phyloP scores from a whole-genome alignment of 2,888 invertebrate genomes.

The Choreutis nemorana region DNA sequence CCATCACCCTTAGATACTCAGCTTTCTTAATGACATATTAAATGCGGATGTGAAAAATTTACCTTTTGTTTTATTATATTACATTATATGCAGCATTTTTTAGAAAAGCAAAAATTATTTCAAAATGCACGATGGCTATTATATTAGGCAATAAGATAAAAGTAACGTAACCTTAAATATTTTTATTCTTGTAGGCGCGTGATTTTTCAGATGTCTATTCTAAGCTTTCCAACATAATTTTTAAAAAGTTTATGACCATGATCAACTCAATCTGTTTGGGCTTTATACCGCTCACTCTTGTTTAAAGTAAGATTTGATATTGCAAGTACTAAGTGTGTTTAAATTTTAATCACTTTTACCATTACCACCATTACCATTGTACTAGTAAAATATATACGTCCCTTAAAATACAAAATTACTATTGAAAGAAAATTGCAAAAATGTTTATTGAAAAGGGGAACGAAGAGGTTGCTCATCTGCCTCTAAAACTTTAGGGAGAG shows the following conservation, averaged over 20 bases:
- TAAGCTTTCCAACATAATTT: neutral
- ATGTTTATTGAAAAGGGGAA: conserved; percentile 25
- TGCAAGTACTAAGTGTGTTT: too few relatives aligned
- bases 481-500: conserved; percentile 15
- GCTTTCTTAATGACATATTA: too few relatives aligned
- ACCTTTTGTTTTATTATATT: neutral
- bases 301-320: too few relatives aligned
- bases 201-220: neutral
- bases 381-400: neutral
- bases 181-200: neutral
- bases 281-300: too few relatives aligned
- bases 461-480: conserved; percentile 38
- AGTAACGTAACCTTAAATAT: neutral
- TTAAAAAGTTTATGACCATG: neutral
- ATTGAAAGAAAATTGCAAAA: too few relatives aligned
- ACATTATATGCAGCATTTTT: neutral
- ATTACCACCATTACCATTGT: too few relatives aligned
- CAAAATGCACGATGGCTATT: too few relatives aligned
- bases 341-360: too few relatives aligned
- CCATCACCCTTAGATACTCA: conserved; percentile 33
- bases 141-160: too few relatives aligned
- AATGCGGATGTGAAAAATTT: conserved; percentile 8
- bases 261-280: too few relatives aligned
- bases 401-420: conserved; percentile 1
- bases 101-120: too few relatives aligned